These are phyloP conservation scores for Platycercus adscitus DNA, from an alignment of 2,113 vertebrate species.

Conservation along the genomic window DNA sequence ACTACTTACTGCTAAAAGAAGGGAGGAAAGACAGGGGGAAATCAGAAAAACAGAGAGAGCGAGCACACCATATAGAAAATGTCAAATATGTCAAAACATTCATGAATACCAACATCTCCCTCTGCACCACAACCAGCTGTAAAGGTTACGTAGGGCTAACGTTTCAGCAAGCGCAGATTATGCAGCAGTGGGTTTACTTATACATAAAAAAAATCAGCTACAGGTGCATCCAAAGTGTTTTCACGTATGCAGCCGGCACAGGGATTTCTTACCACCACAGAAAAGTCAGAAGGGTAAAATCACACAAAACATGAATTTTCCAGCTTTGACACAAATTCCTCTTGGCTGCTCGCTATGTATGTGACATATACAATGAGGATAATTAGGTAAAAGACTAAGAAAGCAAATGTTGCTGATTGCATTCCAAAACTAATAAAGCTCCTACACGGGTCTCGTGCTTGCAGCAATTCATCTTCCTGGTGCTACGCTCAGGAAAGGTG, in stretches of 20 bases:
- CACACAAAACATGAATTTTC: not conserved
- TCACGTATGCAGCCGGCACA: not conserved
- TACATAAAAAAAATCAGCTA: slow-evolving; percentile 69
- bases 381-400: slow-evolving; percentile 23
- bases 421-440: slow-evolving; percentile 33
- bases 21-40: not conserved
- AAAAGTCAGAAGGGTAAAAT: not conserved
- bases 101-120: slow-evolving; percentile 80
- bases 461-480: slow-evolving; percentile 36
- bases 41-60: slow-evolving; percentile 50
- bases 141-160: slow-evolving; percentile 80
- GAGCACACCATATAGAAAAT: slow-evolving; percentile 72
- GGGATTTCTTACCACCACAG: not conserved
- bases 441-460: not conserved
- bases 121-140: slow-evolving; percentile 67
- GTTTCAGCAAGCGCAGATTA: slow-evolving; percentile 69
- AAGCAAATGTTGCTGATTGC: slow-evolving; percentile 16
- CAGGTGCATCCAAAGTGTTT: slow-evolving; percentile 29
- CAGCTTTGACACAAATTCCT: not conserved
- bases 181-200: slow-evolving; percentile 54
- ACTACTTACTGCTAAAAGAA: not conserved
- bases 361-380: not conserved
- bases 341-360: not conserved
- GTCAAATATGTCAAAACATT: slow-evolving; percentile 83
- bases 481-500: not conserved